Evolutionary conservation across 2,888 invertebrate species (phyloP).

Genomic region (Reticulitermes lucifugus): DNA sequence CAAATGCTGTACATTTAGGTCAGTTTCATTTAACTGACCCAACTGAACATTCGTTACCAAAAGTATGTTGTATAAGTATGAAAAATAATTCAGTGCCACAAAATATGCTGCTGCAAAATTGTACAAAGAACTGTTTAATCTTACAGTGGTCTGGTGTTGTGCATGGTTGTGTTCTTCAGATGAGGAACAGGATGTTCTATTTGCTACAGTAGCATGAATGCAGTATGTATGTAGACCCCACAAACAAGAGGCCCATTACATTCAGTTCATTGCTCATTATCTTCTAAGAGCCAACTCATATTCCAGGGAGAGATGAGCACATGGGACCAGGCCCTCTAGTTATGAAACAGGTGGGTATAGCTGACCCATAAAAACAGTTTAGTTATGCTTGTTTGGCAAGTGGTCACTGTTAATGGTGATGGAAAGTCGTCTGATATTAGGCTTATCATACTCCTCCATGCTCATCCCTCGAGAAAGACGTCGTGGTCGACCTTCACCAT

Average conservation of each 20-base stretch:
- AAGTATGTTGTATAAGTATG: not conserved
- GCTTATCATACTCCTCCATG: slow-evolving; percentile 87
- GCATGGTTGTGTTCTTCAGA: not conserved
- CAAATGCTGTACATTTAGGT: not conserved
- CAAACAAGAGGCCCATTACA: not conserved
- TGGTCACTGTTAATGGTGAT: slow-evolving; percentile 64
- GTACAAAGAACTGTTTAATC: not conserved
- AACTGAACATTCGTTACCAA: not conserved
- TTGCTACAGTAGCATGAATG: not conserved
- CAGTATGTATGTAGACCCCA: not conserved
- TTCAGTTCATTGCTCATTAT: not conserved
- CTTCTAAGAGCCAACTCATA: not conserved
- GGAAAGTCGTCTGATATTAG: slow-evolving; percentile 80
- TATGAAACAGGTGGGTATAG: not conserved
- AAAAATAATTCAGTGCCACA: not conserved
- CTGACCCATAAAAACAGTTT: not conserved
- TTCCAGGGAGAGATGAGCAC: not conserved
- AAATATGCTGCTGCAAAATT: not conserved
- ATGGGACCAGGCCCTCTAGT: not conserved
- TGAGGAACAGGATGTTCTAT: not conserved
- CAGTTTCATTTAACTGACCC: not conserved
- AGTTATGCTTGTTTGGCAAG: slow-evolving; percentile 50
- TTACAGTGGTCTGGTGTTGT: not conserved
- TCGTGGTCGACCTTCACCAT: slow-evolving; percentile 63
- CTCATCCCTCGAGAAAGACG: slow-evolving; percentile 74